Percentiles rank a stretch among this genome's conserved stretches.
phyloP scores from a whole-genome alignment of 2,888 invertebrate genomes.

The Oligia strigilis region DNA sequence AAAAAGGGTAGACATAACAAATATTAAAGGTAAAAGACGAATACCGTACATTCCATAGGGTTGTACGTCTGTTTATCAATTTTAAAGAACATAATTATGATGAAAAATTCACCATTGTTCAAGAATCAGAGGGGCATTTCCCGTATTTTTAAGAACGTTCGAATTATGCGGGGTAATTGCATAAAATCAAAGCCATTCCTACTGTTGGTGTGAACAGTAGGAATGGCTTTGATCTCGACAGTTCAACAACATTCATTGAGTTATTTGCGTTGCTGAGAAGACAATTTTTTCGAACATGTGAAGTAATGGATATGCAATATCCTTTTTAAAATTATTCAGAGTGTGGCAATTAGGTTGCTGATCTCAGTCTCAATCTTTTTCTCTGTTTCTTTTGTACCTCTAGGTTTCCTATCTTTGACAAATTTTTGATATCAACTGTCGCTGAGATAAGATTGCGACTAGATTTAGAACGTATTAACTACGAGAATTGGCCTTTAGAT shows the following conservation, averaged over 20 bases:
- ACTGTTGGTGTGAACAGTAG: not conserved
- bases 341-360: not conserved
- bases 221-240: not conserved
- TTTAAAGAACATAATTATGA: not conserved
- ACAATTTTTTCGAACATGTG: not conserved
- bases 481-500: not conserved
- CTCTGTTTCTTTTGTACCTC: not conserved
- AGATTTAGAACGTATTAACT: not conserved
- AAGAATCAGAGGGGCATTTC: not conserved
- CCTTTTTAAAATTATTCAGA: not conserved
- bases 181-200: not conserved
- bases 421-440: not conserved
- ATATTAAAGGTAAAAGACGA: conserved; percentile 40
- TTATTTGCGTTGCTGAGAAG: not conserved
- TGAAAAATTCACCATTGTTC: not conserved
- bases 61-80: conserved; percentile 5
- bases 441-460: not conserved
- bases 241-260: not conserved
- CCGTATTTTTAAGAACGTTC: not conserved
- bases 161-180: not conserved
- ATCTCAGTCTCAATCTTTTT: not conserved
- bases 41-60: conserved; percentile 38
- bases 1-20: conserved; percentile 61
- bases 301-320: not conserved
- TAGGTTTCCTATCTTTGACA: not conserved